A percentile compares a stretch with the other conserved stretches of the same genome.
These are phyloP conservation scores for Pararge aegeria DNA, from an alignment of 1,140 invertebrate genomes.

Conservation along the genomic window DNA sequence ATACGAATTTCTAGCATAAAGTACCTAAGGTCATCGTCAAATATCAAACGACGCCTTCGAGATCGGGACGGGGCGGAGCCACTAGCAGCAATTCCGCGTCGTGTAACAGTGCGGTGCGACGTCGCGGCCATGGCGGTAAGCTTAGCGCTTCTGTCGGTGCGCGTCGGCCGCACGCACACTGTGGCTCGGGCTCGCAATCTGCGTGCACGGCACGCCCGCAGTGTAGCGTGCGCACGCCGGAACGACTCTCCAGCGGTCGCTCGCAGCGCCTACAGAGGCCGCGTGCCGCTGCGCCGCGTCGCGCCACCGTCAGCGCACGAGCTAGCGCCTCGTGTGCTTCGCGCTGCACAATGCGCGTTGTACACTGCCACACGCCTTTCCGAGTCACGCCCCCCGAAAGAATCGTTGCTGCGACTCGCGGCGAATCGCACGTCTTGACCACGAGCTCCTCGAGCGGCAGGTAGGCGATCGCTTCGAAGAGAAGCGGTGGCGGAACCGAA, in stretches of 20 bases:
- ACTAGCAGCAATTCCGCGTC: conserved; percentile 51
- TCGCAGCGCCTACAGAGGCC: conserved; percentile 43
- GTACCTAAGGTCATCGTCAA: background rate
- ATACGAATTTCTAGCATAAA: background rate
- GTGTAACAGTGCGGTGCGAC: conserved; percentile 17
- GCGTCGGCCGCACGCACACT: conserved; percentile 44
- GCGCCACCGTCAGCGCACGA: conserved; percentile 41
- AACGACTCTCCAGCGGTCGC: conserved; percentile 22
- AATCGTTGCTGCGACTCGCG: conserved; percentile 40
- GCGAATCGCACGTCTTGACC: conserved; percentile 37
- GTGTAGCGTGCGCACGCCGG: conserved; percentile 40
- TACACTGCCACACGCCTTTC: conserved; percentile 40
- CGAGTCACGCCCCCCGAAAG: conserved; percentile 37
- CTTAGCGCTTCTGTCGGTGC: conserved; percentile 16
- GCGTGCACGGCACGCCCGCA: conserved; percentile 47
- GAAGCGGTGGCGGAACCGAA: conserved; percentile 41
- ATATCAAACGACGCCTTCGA: conserved; percentile 56
- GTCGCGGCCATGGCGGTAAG: conserved; percentile 27
- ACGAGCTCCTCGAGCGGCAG: conserved; percentile 49
- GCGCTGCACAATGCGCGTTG: conserved; percentile 34
- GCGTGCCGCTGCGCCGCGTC: conserved; percentile 41
- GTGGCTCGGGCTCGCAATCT: conserved; percentile 33
- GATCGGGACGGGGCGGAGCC: conserved; percentile 65
- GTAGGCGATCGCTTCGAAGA: conserved; percentile 55
- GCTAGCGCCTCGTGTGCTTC: conserved; percentile 52